phyloP scores from a whole-genome alignment of 2,797 vertebrate species.

The Enteromius radiatus region DNA sequence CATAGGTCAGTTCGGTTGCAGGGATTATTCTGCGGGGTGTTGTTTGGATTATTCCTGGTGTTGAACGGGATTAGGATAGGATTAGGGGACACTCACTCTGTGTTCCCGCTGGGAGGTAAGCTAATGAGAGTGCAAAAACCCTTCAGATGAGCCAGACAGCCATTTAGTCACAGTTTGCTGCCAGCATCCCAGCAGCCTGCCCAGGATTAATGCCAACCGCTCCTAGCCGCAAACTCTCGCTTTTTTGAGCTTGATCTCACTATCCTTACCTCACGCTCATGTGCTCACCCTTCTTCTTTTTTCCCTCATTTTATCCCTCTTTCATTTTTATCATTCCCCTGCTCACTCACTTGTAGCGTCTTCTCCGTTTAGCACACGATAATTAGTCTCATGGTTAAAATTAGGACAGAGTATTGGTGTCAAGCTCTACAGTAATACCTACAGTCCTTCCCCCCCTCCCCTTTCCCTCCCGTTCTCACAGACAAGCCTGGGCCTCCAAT shows the following conservation, averaged over 20 bases:
- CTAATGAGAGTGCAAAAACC: constrained; percentile 69
- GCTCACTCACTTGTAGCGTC: constrained; percentile 24
- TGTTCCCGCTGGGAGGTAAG: constrained; percentile 62
- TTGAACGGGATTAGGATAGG: constrained; percentile 71
- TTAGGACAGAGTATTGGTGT: constrained; percentile 38
- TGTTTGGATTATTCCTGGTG: constrained; percentile 70
- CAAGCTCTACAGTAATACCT: constrained; percentile 28
- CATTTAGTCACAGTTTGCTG: constrained; percentile 61
- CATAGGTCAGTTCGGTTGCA: constrained; percentile 63
- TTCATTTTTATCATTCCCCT: constrained; percentile 38
- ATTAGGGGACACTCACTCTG: constrained; percentile 69
- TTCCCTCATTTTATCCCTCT: constrained; percentile 47
- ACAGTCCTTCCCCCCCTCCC: background rate
- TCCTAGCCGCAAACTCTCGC: constrained; percentile 50
- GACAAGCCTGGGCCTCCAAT: constrained; percentile 86
- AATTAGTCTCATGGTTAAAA: constrained; percentile 42
- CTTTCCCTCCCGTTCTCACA: constrained; percentile 57
- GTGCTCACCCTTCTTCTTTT: constrained; percentile 40
- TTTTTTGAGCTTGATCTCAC: constrained; percentile 58
- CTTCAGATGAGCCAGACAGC: constrained; percentile 59
- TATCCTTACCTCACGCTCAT: constrained; percentile 46
- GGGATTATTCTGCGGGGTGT: constrained; percentile 72
- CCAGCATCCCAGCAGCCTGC: constrained; percentile 44
- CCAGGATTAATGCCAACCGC: constrained; percentile 67
- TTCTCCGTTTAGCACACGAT: constrained; percentile 30